A percentile compares a stretch with the other conserved stretches of the same genome.
Evolutionary conservation across 2,888 invertebrate genomes (phyloP).

Genomic region (Lepidocyrtinus sp.): DNA sequence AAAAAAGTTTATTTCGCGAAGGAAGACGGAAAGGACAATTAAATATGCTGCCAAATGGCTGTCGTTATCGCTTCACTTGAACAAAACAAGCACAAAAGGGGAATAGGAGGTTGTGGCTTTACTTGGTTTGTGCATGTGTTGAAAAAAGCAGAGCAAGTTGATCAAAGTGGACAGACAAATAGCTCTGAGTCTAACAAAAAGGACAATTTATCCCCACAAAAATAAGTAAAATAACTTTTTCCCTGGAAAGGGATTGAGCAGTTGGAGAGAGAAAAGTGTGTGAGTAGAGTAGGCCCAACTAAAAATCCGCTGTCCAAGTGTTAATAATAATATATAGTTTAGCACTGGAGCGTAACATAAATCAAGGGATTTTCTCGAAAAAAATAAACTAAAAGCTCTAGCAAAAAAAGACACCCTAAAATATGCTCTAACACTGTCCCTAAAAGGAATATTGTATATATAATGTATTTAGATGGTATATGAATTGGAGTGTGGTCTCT

Average conservation of each 20-base stretch:
- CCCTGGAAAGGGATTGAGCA: neutral
- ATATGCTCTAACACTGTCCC: conserved; percentile 23
- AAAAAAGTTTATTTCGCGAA: neutral
- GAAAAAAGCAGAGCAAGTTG: neutral
- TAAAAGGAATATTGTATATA: no score
- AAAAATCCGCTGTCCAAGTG: conserved; percentile 12
- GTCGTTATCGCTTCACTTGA: conserved; percentile 38
- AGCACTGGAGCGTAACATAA: conserved; percentile 28
- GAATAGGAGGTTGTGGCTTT: no score
- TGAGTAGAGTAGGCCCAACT: neutral
- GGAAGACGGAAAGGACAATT: conserved; percentile 29
- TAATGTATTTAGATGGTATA: no score
- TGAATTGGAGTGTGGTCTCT: conserved; percentile 33
- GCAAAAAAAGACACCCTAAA: no score
- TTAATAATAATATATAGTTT: conserved; percentile 50
- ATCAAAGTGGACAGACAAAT: neutral
- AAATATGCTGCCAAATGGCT: conserved; percentile 56
- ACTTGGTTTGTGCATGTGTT: no score
- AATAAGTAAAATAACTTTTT: neutral
- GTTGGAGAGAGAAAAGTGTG: neutral
- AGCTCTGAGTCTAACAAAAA: neutral
- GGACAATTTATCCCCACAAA: neutral
- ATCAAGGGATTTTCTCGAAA: no score
- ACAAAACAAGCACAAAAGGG: neutral
- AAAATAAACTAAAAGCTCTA: no score